Evolutionary conservation across 2,113 vertebrate genomes (phyloP).

Genomic region (Heliornis fulica): DNA sequence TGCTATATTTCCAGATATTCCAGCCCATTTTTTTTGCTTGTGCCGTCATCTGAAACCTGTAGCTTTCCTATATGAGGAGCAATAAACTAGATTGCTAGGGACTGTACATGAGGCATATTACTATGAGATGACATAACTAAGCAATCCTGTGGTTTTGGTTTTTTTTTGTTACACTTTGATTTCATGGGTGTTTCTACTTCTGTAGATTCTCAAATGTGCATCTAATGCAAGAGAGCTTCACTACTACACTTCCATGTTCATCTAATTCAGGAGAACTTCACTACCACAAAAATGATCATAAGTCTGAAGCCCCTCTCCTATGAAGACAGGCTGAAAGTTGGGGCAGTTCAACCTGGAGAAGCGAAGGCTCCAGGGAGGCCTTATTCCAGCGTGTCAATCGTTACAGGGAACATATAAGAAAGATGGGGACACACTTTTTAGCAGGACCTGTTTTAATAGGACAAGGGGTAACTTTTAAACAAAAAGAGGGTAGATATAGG

Average conservation of each 20-base stretch:
- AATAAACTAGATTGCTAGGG: background rate
- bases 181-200: background rate
- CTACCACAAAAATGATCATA: background rate
- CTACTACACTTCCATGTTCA: background rate
- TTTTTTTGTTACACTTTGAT: background rate
- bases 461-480: background rate
- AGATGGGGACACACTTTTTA: background rate
- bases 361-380: accelerated
- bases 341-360: background rate
- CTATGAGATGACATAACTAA: background rate
- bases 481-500: background rate
- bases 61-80: background rate
- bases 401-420: background rate
- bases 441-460: accelerated
- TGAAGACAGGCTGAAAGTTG: background rate
- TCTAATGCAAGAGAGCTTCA: background rate
- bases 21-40: background rate
- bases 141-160: background rate
- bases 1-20: accelerated
- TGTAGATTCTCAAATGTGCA: background rate
- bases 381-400: accelerated
- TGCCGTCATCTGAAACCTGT: background rate
- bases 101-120: background rate
- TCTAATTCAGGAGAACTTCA: background rate
- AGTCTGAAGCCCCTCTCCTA: background rate